Conservation (phyloP, 2,888 invertebrate genomes). For the Rambutsinella grinnellia region DNA sequence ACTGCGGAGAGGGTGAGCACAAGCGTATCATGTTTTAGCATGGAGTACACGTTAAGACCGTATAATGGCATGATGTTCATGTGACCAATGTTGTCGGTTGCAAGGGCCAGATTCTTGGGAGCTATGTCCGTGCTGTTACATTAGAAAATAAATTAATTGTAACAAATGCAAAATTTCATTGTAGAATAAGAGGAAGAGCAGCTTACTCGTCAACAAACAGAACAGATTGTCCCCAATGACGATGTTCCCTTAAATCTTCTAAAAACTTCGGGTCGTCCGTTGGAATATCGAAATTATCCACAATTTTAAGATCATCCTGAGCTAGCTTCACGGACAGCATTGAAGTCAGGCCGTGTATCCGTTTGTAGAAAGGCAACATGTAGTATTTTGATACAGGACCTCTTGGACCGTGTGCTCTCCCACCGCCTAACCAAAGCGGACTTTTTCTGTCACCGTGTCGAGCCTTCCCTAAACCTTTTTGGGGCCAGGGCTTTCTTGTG, state of each 20-base stretch:
- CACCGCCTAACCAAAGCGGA: constrained; percentile 88
- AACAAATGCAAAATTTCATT: not conserved
- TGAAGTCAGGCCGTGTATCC: constrained; percentile 85
- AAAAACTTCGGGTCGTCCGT: constrained; percentile 84
- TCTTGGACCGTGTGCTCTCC: constrained; percentile 89
- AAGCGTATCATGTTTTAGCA: constrained; percentile 95
- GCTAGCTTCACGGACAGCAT: constrained; percentile 92
- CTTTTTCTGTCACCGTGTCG: constrained; percentile 94
- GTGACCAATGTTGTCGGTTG: constrained; percentile 82
- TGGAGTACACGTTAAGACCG: constrained; percentile 92
- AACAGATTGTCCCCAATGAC: constrained; percentile 97
- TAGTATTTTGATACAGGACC: constrained; percentile 90
- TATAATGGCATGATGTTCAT: constrained; percentile 96
- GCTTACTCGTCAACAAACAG: constrained; percentile 92
- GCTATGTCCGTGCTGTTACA: constrained; percentile 86
- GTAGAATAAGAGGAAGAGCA: too few species aligned
- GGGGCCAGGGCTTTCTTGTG: constrained; percentile 96
- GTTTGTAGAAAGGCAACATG: constrained; percentile 86
- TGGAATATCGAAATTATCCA: constrained; percentile 88
- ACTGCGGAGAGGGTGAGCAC: constrained; percentile 88
- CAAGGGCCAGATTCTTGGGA: constrained; percentile 88
- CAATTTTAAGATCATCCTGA: constrained; percentile 92
- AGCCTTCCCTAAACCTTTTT: constrained; percentile 92
- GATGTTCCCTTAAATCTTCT: constrained; percentile 81
- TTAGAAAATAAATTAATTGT: constrained; percentile 1